A percentile compares a stretch with the other conserved stretches of the same genome.
phyloP scores from a whole-genome alignment of 2,113 vertebrate genomes.

The Ancistrus triradiatus region DNA sequence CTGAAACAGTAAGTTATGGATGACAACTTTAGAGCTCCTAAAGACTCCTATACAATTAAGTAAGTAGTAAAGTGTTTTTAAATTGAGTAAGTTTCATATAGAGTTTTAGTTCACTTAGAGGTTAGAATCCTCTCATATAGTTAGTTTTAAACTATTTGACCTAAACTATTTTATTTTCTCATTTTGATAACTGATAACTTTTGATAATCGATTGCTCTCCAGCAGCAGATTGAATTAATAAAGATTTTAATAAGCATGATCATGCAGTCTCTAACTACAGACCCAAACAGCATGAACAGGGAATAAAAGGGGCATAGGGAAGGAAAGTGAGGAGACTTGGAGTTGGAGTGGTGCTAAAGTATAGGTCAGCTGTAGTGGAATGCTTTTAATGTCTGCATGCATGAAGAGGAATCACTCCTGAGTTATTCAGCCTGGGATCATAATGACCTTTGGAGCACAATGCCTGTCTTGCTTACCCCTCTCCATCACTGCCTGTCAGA shows the following conservation, averaged over 20 bases:
- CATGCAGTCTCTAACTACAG: slow-evolving; percentile 1
- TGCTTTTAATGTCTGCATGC: slow-evolving; percentile 66
- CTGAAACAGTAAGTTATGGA: no score
- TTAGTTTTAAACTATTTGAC: no score
- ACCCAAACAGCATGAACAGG: background rate
- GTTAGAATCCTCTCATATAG: no score
- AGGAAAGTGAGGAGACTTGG: background rate
- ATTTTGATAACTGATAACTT: no score
- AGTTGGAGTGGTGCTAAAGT: slow-evolving; percentile 3
- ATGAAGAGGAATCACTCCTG: slow-evolving; percentile 64
- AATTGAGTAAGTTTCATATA: no score
- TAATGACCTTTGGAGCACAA: slow-evolving; percentile 58
- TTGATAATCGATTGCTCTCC: background rate
- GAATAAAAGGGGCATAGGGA: background rate
- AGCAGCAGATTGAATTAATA: background rate
- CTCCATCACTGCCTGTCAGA: slow-evolving; percentile 44
- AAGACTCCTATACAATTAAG: no score
- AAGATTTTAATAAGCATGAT: slow-evolving; percentile 1
- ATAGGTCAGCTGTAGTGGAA: slow-evolving; percentile 48
- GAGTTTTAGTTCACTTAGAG: background rate
- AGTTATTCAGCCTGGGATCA: slow-evolving; percentile 59
- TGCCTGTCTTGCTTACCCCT: slow-evolving; percentile 38
- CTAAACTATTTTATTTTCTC: background rate
- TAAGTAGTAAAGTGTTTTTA: no score
- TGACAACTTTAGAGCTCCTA: no score